Conservation (phyloP, 2,888 invertebrate species). For the Sericinus montela region DNA sequence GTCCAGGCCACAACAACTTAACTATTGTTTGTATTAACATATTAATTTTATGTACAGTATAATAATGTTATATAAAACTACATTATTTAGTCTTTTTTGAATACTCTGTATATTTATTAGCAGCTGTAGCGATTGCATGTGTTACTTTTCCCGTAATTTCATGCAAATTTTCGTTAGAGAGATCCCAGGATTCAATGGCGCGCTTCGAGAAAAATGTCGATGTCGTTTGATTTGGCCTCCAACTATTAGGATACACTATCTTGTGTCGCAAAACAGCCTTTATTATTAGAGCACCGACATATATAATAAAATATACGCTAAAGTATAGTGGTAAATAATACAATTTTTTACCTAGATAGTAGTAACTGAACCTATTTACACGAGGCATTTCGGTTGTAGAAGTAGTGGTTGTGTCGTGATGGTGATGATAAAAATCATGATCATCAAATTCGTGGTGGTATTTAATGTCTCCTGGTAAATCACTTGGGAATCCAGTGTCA, state of each 20-base stretch:
- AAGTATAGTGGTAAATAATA: conserved; percentile 88
- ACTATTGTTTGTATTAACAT: conserved; percentile 15
- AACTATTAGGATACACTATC: conserved; percentile 81
- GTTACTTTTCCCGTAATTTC: conserved; percentile 69
- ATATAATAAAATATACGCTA: conserved; percentile 84
- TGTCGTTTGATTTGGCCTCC: conserved; percentile 60
- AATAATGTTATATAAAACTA: conserved; percentile 10
- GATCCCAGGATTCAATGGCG: conserved; percentile 63
- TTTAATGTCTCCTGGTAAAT: conserved; percentile 66
- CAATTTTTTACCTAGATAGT: conserved; percentile 85
- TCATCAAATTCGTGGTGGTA: conserved; percentile 65
- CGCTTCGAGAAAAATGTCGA: conserved; percentile 64
- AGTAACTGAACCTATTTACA: conserved; percentile 84
- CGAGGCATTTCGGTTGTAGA: conserved; percentile 76
- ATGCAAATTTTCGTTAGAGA: conserved; percentile 69
- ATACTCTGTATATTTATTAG: conserved; percentile 55
- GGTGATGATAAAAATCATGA: conserved; percentile 47
- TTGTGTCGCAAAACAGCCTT: conserved; percentile 87
- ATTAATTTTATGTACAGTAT: conserved; percentile 20
- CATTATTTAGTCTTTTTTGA: conserved; percentile 23
- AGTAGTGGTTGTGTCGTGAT: conserved; percentile 56
- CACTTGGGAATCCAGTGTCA: conserved; percentile 51
- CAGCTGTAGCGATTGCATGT: conserved; percentile 58
- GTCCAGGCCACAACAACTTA: conserved; percentile 65
- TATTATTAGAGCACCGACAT: conserved; percentile 84